Conservation (phyloP, 2,797 vertebrate genomes). For the Hypotaenidia philippensis region DNA sequence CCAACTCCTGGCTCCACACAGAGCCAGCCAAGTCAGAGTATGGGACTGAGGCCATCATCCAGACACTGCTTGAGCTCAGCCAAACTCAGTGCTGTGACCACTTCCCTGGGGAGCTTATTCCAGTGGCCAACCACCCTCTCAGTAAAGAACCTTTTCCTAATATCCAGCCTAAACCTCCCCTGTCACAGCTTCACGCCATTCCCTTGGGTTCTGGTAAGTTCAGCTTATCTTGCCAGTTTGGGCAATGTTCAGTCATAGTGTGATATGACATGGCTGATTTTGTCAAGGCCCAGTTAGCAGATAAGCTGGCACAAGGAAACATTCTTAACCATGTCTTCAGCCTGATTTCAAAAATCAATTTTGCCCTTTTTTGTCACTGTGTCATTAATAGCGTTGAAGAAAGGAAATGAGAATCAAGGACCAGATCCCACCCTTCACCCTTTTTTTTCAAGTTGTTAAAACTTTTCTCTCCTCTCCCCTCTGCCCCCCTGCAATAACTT, state of each 20-base stretch:
- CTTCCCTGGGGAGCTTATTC: too few relatives aligned
- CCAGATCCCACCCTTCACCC: background rate
- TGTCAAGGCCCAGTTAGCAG: background rate
- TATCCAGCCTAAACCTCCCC: too few relatives aligned
- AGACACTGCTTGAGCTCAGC: too few relatives aligned
- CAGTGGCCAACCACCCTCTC: too few relatives aligned
- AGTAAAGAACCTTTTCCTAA: too few relatives aligned
- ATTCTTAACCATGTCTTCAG: background rate
- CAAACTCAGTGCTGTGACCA: too few relatives aligned
- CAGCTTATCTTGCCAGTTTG: background rate
- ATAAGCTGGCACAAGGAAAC: background rate
- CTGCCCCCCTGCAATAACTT: background rate
- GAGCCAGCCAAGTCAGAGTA: too few relatives aligned
- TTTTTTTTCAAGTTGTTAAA: background rate
- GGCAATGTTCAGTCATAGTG: background rate
- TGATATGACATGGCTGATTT: accelerated
- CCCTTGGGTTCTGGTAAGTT: background rate
- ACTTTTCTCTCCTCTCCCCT: too few relatives aligned
- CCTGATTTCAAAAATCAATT: background rate
- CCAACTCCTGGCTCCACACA: too few relatives aligned
- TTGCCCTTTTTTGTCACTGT: background rate
- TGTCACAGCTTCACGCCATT: too few relatives aligned
- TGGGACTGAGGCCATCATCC: too few relatives aligned
- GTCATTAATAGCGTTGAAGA: background rate
- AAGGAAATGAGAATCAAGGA: background rate